Evolutionary conservation across 2,797 vertebrate genomes (phyloP).

Genomic region (Moxostoma hubbsi): DNA sequence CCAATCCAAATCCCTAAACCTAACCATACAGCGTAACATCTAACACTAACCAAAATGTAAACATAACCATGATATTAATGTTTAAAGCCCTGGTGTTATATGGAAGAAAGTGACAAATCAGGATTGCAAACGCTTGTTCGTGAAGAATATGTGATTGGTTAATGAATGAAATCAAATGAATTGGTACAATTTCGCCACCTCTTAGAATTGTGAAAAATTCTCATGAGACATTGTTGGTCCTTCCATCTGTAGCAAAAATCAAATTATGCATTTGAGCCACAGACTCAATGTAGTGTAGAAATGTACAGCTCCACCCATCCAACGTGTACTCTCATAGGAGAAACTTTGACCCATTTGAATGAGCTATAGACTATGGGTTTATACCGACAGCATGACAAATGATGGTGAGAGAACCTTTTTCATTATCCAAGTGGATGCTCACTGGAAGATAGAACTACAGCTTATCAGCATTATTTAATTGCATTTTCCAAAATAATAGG

Average conservation of each 20-base stretch:
- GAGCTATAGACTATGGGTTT: conserved; percentile 76
- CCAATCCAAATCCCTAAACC: no score
- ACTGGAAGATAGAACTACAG: conserved; percentile 52
- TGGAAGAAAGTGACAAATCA: no score
- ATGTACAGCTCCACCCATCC: conserved; percentile 68
- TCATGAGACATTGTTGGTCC: not conserved
- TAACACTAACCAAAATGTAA: no score
- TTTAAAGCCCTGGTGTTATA: no score
- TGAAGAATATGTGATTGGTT: no score
- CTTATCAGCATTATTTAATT: conserved; percentile 1
- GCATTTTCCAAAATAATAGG: conserved; percentile 8
- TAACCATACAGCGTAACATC: no score
- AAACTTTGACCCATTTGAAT: conserved; percentile 80
- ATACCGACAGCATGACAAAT: conserved; percentile 81
- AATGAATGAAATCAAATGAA: no score
- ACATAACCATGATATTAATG: no score
- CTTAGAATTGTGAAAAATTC: no score
- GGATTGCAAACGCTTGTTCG: no score
- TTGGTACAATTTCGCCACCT: no score
- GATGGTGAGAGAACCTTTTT: conserved; percentile 81
- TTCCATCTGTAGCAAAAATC: not conserved
- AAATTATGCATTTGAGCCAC: not conserved
- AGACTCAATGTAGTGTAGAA: not conserved
- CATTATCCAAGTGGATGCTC: conserved; percentile 78
- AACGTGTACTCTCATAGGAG: conserved; percentile 67